Evolutionary conservation across 2,113 vertebrate species (phyloP).

Genomic region (Pithys albifrons): DNA sequence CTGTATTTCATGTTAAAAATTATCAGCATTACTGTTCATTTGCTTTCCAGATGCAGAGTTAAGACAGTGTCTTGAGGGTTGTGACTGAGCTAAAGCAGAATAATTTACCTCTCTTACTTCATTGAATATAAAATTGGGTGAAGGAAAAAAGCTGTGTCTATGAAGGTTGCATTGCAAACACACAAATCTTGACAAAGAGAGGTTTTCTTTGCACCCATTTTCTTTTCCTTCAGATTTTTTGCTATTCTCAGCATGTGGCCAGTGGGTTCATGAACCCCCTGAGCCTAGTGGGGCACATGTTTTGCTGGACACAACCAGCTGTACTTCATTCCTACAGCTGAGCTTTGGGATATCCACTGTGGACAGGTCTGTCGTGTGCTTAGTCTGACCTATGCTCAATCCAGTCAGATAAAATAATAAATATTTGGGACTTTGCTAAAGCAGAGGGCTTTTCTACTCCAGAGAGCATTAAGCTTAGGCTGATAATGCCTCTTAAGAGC

Average conservation of each 20-base stretch:
- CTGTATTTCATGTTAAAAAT: slow-evolving; percentile 14
- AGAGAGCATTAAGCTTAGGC: slow-evolving; percentile 14
- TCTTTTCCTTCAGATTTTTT: not conserved
- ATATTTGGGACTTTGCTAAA: slow-evolving; percentile 23
- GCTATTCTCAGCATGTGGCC: not conserved
- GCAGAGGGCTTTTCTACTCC: not conserved
- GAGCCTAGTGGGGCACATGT: not conserved
- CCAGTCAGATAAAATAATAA: slow-evolving; percentile 15
- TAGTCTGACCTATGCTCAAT: not conserved
- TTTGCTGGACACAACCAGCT: not conserved
- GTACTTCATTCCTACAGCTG: not conserved
- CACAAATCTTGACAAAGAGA: not conserved
- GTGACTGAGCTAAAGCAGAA: not conserved
- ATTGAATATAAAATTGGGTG: not conserved
- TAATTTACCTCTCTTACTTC: not conserved
- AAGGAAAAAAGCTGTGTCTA: not conserved
- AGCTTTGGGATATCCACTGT: not conserved
- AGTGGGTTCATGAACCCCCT: not conserved
- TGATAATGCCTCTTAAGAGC: slow-evolving; percentile 50
- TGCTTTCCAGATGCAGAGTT: slow-evolving; percentile 27
- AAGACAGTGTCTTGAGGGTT: slow-evolving; percentile 14
- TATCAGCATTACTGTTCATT: slow-evolving; percentile 18
- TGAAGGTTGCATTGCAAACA: not conserved
- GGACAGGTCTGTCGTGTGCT: not conserved
- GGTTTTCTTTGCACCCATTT: not conserved